phyloP scores from a whole-genome alignment of 2,888 invertebrate species.

The Tetrapedia diversipes region DNA sequence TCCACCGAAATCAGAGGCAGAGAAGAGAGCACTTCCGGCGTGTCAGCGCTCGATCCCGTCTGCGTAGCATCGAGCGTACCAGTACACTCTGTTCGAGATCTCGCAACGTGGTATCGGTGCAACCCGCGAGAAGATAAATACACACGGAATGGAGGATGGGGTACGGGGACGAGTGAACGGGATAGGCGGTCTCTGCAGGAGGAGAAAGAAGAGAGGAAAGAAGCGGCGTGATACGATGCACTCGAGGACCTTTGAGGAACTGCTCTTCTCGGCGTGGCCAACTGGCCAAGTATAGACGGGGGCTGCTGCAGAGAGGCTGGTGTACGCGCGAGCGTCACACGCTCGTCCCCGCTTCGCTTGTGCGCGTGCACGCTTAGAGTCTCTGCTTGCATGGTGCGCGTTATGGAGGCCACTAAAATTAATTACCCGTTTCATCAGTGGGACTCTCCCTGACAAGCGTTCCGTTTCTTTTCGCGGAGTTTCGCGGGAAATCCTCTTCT shows the following conservation, averaged over 20 bases:
- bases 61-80: conserved; percentile 44
- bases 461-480: conserved; percentile 33
- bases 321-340: conserved; percentile 13
- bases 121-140: conserved; percentile 19
- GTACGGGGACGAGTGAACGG: conserved; percentile 36
- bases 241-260: conserved; percentile 79
- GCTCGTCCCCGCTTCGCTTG: not conserved
- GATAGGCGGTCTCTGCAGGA: conserved; percentile 30
- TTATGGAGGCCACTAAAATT: conserved; percentile 62
- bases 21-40: conserved; percentile 35
- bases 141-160: conserved; percentile 38
- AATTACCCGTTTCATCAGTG: conserved; percentile 67
- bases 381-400: not conserved
- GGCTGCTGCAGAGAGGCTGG: conserved; percentile 13
- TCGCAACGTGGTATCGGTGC: conserved; percentile 47
- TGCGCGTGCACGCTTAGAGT: conserved; percentile 26
- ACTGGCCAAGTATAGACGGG: conserved; percentile 79
- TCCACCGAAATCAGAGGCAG: not conserved
- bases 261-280: conserved; percentile 74
- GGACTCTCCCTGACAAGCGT: conserved; percentile 43
- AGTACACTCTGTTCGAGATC: conserved; percentile 58
- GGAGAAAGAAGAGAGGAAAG: conserved; percentile 47
- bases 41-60: conserved; percentile 28
- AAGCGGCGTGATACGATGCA: conserved; percentile 76
- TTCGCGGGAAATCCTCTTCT: no score